phyloP scores from a whole-genome alignment of 2,888 invertebrate genomes.

The Allophyes oxyacanthae region DNA sequence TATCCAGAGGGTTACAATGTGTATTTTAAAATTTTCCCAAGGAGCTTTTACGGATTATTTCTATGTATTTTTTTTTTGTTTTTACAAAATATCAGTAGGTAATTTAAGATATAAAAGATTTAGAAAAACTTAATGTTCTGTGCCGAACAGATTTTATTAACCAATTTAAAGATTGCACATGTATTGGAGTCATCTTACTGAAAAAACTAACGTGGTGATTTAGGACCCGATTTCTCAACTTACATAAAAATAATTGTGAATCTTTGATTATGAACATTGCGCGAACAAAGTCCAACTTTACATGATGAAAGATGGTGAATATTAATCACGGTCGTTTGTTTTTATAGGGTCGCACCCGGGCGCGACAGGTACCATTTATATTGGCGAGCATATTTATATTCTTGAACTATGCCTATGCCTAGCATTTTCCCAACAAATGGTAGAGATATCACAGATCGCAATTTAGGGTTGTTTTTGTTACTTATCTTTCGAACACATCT shows the following conservation, averaged over 20 bases:
- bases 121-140: not conserved
- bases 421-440: not conserved
- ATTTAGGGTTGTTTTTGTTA: too few species aligned
- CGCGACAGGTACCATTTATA: slow-evolving; percentile 35
- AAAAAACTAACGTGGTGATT: not conserved
- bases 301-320: slow-evolving; percentile 33
- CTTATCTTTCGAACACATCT: too few species aligned
- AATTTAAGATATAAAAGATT: too few species aligned
- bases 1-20: too few species aligned
- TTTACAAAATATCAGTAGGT: too few species aligned
- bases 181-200: not conserved
- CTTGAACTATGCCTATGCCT: slow-evolving; percentile 5
- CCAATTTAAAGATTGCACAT: not conserved
- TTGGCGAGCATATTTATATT: slow-evolving; percentile 18
- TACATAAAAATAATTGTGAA: too few species aligned
- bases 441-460: not conserved
- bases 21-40: too few species aligned
- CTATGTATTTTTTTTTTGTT: too few species aligned
- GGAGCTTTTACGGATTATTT: too few species aligned
- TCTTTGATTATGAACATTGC: slow-evolving; percentile 4
- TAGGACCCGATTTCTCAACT: too few species aligned
- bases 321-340: slow-evolving; percentile 48
- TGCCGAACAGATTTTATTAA: slow-evolving; percentile 2
- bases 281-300: slow-evolving; percentile 26
- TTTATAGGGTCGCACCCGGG: slow-evolving; percentile 40